Base-by-base conservation (phyloP, 2,888 invertebrate species). In the Eubasilissa splendida region DNA sequence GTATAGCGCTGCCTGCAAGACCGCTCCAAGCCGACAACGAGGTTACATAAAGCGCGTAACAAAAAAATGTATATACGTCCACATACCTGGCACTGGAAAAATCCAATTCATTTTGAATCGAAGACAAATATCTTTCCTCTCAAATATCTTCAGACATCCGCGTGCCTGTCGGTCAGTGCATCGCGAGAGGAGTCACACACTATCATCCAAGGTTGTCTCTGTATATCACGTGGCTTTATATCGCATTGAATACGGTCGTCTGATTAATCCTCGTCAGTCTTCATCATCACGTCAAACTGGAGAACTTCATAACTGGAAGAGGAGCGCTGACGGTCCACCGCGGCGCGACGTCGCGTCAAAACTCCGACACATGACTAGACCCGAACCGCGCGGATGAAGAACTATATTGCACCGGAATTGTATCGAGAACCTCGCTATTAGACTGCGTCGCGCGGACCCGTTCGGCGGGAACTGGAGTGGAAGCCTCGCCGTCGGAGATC, bases 11-110 rank as follows among this genome's bases (percentile, higher is more conserved):
- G 42, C 42, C 42, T 7, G 42, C 42, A 42, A 7, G 1, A 7
- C 42, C 4, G 42, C 42, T 42, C 42, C 42, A 7, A 42, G 42
- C 2, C 7, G 22, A 22, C 22, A 22, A 22, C 1, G 22, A 42
- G 42, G 42, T 42, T 42, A 42, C 42, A 42, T 42, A 42, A 42
- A 42, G 3, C 42, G 42, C 3, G 3, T 5, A 22, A 22, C 22
- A 22, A 22, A 22, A 22, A 22, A 22, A 22, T 22, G 22, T 22
- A 22, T 22, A 12, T 22, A 63, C 4, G 12, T 12, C 65, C 65
- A 70, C 78, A 85, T 84, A 90, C 90, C 90, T 89, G 90, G 90
- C 83, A 90, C 90, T 85, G 90, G 90, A 85, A 90, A 89, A 87
- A 90, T 90, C 90, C 90, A 90, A 87, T 88, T 89, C 90, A 90